Conservation (phyloP, 2,113 vertebrate genomes). For the Athene cunicularia region DNA sequence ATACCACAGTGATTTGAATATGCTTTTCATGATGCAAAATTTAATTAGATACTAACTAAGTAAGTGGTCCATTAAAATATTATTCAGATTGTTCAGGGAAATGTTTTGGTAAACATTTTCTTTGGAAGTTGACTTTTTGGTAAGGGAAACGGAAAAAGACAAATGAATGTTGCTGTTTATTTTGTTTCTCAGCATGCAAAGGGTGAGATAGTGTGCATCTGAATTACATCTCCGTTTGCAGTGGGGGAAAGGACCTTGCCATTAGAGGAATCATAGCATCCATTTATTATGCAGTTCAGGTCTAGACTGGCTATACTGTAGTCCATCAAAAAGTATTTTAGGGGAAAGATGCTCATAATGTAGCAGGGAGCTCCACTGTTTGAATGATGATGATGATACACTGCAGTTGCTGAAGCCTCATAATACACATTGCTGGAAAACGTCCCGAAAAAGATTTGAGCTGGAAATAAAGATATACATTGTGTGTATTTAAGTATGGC, state of each 20-base stretch:
- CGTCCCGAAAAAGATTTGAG: conserved; percentile 20
- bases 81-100: conserved; percentile 56
- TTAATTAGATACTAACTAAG: conserved; percentile 64
- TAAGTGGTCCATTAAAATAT: conserved; percentile 68
- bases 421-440: conserved; percentile 51
- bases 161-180: conserved; percentile 28
- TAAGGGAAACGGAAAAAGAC: conserved; percentile 41
- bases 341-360: conserved; percentile 40
- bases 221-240: conserved; percentile 55
- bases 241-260: conserved; percentile 48
- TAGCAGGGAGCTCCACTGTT: conserved; percentile 52
- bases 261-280: conserved; percentile 52
- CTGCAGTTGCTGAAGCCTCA: conserved; percentile 51
- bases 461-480: conserved; percentile 68
- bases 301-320: conserved; percentile 29
- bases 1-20: conserved; percentile 57
- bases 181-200: conserved; percentile 45
- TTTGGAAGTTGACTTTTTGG: conserved; percentile 57
- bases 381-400: conserved; percentile 61
- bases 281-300: conserved; percentile 57
- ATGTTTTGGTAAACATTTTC: conserved; percentile 54
- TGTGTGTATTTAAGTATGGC: conserved; percentile 63
- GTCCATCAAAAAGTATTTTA: conserved; percentile 65
- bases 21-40: conserved; percentile 49
- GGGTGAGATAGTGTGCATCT: conserved; percentile 45